Evolutionary conservation across 2,888 invertebrate genomes (phyloP).

Genomic region (Mylabris sibirica): DNA sequence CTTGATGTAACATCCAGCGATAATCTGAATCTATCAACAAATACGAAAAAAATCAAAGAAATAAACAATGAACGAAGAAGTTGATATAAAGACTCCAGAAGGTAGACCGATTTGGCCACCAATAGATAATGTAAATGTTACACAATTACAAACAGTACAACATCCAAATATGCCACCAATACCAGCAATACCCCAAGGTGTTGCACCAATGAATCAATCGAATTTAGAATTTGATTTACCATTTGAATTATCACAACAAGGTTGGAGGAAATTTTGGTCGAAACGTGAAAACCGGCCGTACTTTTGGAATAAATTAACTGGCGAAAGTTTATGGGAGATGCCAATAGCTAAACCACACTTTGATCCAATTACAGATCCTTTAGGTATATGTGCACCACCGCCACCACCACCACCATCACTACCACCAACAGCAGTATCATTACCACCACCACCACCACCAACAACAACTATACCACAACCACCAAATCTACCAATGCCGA

Average conservation of each 20-base stretch:
- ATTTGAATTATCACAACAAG: slow-evolving; percentile 79
- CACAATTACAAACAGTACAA: slow-evolving; percentile 49
- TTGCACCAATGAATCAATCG: slow-evolving; percentile 63
- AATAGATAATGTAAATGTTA: slow-evolving; percentile 51
- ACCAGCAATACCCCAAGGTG: slow-evolving; percentile 67
- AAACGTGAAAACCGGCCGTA: slow-evolving; percentile 94
- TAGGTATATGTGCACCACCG: slow-evolving; percentile 46
- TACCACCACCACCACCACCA: slow-evolving; percentile 25
- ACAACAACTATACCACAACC: slow-evolving; percentile 34
- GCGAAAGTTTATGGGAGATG: slow-evolving; percentile 97
- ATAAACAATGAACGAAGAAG: slow-evolving; percentile 60
- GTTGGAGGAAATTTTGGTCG: slow-evolving; percentile 98
- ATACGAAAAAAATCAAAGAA: slow-evolving; percentile 32
- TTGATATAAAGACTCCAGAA: slow-evolving; percentile 53
- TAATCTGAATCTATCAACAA: slow-evolving; percentile 32
- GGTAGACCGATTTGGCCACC: slow-evolving; percentile 57
- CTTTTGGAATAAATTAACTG: slow-evolving; percentile 95
- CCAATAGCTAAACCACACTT: slow-evolving; percentile 83
- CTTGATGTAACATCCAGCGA: background rate
- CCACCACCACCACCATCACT: slow-evolving; percentile 29
- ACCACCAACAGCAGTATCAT: slow-evolving; percentile 6
- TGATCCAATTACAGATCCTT: slow-evolving; percentile 78
- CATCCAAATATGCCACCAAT: slow-evolving; percentile 62
- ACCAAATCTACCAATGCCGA: slow-evolving; percentile 63
- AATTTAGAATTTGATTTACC: slow-evolving; percentile 65